Evolutionary conservation across 2,888 invertebrate genomes (phyloP).

Genomic region (Tipula unca): DNA sequence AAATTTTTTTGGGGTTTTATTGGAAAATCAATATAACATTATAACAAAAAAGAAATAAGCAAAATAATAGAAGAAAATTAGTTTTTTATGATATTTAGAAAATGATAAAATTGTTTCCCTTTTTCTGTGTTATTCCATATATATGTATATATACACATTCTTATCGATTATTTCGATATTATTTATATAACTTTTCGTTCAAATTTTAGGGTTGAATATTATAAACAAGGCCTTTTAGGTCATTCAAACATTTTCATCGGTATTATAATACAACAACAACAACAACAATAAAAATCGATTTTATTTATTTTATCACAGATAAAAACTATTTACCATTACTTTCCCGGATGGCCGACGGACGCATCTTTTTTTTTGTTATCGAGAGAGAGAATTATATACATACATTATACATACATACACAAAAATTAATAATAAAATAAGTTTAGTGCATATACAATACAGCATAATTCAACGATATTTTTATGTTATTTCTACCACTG

Average conservation of each 20-base stretch:
- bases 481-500: not conserved
- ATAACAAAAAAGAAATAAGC: not conserved
- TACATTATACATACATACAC: no score
- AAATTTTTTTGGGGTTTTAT: not conserved
- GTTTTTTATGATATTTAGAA: not conserved
- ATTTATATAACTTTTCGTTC: not conserved
- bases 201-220: not conserved
- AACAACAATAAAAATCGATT: not conserved
- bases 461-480: not conserved
- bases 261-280: no score
- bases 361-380: not conserved
- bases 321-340: not conserved
- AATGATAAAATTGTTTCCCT: not conserved
- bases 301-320: not conserved
- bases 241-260: not conserved
- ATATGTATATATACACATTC: not conserved
- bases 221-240: not conserved
- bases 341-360: not conserved
- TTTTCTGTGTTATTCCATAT: not conserved
- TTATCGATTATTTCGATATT: not conserved
- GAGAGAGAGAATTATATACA: no score
- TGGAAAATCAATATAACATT: not conserved
- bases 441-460: not conserved
- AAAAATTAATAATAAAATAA: not conserved
- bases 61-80: not conserved